Conservation (phyloP, 1,140 invertebrate genomes). For the Nymphalis io region DNA sequence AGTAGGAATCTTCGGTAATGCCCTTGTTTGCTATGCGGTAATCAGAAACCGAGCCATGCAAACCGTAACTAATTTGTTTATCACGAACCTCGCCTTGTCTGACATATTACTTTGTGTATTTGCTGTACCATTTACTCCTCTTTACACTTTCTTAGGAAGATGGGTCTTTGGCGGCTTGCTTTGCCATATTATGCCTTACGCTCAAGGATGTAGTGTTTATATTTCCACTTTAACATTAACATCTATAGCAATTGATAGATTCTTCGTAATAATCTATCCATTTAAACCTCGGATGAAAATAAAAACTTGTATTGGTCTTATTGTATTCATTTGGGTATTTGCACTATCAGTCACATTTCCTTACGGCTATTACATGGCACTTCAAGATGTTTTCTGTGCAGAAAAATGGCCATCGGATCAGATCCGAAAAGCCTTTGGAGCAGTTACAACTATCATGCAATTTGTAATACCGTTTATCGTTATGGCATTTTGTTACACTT, state of each 20-base stretch:
- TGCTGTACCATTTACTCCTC: constrained; percentile 96
- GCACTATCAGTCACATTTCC: constrained; percentile 93
- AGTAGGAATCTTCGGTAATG: constrained; percentile 95
- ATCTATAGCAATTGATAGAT: constrained; percentile 97
- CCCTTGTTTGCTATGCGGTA: constrained; percentile 96
- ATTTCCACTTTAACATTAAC: constrained; percentile 98
- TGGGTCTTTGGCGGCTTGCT: constrained; percentile 95
- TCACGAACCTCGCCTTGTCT: constrained; percentile 96
- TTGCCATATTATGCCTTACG: constrained; percentile 96
- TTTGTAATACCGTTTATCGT: constrained; percentile 97
- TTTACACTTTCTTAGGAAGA: constrained; percentile 93
- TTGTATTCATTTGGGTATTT: constrained; percentile 94
- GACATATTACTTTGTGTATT: constrained; percentile 96
- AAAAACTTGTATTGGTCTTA: constrained; percentile 90
- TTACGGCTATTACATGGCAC: constrained; percentile 85
- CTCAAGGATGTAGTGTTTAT: constrained; percentile 96
- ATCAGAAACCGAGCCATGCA: constrained; percentile 96
- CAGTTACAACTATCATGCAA: constrained; percentile 92
- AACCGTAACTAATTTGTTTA: constrained; percentile 98
- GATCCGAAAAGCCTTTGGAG: constrained; percentile 90
- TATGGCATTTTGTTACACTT: constrained; percentile 96
- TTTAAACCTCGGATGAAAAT: constrained; percentile 95
- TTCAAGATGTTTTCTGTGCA: constrained; percentile 84
- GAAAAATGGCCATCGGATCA: constrained; percentile 93
- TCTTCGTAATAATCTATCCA: constrained; percentile 98